Percentiles rank a stretch among this genome's conserved stretches.
phyloP scores from a whole-genome alignment of 2,888 invertebrate species.

The Pollenia angustigena region DNA sequence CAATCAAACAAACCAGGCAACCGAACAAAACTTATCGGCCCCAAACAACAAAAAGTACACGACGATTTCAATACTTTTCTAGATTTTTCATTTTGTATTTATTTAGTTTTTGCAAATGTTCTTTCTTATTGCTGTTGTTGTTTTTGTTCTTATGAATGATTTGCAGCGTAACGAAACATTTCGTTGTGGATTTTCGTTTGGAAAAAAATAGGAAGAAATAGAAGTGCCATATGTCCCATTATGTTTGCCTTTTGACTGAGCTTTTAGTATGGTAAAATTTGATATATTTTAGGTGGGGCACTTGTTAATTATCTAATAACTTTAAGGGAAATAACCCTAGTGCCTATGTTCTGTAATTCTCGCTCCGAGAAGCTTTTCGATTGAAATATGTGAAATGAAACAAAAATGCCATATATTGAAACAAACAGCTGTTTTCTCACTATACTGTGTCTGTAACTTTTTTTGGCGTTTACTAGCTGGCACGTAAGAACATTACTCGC shows the following conservation, averaged over 20 bases:
- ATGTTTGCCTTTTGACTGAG: constrained; percentile 49
- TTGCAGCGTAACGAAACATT: constrained; percentile 71
- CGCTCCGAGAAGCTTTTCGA: too few relatives aligned
- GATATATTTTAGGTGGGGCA: background rate
- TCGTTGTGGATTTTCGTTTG: constrained; percentile 60
- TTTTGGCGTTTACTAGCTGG: too few relatives aligned
- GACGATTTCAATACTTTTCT: constrained; percentile 38
- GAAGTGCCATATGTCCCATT: constrained; percentile 56
- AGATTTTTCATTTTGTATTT: background rate
- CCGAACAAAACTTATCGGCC: constrained; percentile 56
- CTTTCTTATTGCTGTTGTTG: constrained; percentile 16
- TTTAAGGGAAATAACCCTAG: background rate
- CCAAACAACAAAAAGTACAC: constrained; percentile 31
- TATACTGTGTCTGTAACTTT: too few relatives aligned
- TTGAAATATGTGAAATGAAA: too few relatives aligned
- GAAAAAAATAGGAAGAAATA: background rate
- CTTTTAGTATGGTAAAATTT: constrained; percentile 5
- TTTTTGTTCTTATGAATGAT: constrained; percentile 64
- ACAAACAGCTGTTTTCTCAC: too few relatives aligned
- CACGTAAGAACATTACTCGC: too few relatives aligned
- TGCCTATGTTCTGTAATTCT: too few relatives aligned
- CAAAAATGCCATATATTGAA: too few relatives aligned
- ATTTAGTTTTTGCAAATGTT: background rate
- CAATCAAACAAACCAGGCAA: constrained; percentile 43
- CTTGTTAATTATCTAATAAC: constrained; percentile 8